Conservation (phyloP, 2,888 invertebrate species). For the Sericinus montela region DNA sequence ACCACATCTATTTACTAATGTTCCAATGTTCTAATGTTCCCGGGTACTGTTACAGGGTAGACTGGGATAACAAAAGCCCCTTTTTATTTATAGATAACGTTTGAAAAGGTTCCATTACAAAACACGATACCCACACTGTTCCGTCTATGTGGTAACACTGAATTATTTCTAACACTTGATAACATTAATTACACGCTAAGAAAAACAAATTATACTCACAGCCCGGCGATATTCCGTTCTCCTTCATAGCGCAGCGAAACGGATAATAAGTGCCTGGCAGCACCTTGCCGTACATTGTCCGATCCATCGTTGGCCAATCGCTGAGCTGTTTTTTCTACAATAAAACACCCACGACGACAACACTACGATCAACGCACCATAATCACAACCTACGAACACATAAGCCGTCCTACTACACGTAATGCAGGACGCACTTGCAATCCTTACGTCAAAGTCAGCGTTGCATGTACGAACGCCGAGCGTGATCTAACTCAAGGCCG, state of each 20-base stretch:
- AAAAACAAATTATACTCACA: conserved; percentile 82
- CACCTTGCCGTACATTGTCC: conserved; percentile 94
- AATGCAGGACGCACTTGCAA: conserved; percentile 43
- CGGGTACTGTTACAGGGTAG: too few species aligned
- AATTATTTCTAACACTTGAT: too few species aligned
- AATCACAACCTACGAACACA: conserved; percentile 65
- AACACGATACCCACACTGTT: too few species aligned
- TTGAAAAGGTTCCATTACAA: too few species aligned
- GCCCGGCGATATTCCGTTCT: conserved; percentile 91
- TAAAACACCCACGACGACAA: conserved; percentile 66
- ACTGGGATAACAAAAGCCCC: too few species aligned
- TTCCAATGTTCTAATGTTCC: too few species aligned
- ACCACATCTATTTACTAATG: too few species aligned
- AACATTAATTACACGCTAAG: too few species aligned
- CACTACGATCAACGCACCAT: conserved; percentile 65
- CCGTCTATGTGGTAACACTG: too few species aligned
- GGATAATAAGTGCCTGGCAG: conserved; percentile 91
- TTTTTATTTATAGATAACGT: too few species aligned
- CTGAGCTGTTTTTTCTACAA: conserved; percentile 56
- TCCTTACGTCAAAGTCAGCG: conserved; percentile 22
- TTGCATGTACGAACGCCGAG: conserved; percentile 20
- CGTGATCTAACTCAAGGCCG: conserved; percentile 39
- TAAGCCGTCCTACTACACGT: conserved; percentile 47
- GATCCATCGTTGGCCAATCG: conserved; percentile 84
- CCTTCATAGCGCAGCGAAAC: conserved; percentile 89